phyloP scores from a whole-genome alignment of 2,797 vertebrate species.

The Zenarchopterus dispar region DNA sequence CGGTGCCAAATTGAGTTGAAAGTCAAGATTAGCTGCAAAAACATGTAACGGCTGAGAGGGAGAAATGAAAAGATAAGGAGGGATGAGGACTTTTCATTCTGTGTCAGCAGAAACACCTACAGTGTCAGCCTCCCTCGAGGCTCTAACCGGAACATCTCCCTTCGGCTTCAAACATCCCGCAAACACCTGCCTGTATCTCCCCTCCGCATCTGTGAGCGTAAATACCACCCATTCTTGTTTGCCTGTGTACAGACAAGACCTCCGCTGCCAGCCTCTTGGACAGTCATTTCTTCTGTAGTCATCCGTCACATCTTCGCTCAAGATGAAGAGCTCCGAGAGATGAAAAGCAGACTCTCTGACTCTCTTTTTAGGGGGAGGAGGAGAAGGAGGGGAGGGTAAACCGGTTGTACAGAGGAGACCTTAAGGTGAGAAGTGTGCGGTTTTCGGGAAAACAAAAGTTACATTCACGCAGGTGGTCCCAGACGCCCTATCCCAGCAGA shows the following conservation, averaged over 20 bases:
- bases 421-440: slow-evolving; percentile 78
- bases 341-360: slow-evolving; percentile 71
- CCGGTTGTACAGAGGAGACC: slow-evolving; percentile 61
- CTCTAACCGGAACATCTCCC: slow-evolving; percentile 76
- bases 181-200: slow-evolving; percentile 84
- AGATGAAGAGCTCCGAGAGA: slow-evolving; percentile 75
- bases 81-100: slow-evolving; percentile 63
- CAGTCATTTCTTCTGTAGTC: slow-evolving; percentile 71
- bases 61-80: slow-evolving; percentile 74
- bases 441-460: slow-evolving; percentile 74
- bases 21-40: slow-evolving; percentile 62
- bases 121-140: slow-evolving; percentile 49
- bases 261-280: slow-evolving; percentile 60
- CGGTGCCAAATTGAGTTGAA: slow-evolving; percentile 65
- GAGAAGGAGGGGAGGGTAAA: slow-evolving; percentile 48
- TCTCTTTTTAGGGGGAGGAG: slow-evolving; percentile 27
- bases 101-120: slow-evolving; percentile 69
- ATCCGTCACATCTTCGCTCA: slow-evolving; percentile 71
- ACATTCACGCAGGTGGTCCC: slow-evolving; percentile 83
- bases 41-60: slow-evolving; percentile 56
- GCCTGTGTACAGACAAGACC: slow-evolving; percentile 67
- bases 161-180: slow-evolving; percentile 76
- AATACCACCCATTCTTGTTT: slow-evolving; percentile 78
- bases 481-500: slow-evolving; percentile 79
- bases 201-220: slow-evolving; percentile 73